Conservation (phyloP, 2,888 invertebrate species). For the Lasius fuliginosus region DNA sequence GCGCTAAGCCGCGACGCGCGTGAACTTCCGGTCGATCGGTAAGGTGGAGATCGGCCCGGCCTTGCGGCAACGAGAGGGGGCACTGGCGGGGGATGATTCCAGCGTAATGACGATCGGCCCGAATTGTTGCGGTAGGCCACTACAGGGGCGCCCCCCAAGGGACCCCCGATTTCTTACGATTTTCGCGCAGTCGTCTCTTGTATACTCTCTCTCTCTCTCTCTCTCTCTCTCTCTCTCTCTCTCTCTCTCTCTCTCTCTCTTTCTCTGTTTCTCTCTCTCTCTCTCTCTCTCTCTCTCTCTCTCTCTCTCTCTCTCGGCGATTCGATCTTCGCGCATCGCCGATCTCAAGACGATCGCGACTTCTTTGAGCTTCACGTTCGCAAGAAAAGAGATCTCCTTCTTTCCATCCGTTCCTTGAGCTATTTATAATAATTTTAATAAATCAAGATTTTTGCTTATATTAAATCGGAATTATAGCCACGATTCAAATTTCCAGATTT, state of each 20-base stretch:
- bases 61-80: constrained; percentile 48
- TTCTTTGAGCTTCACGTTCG: background rate
- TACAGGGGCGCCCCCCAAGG: constrained; percentile 67
- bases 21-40: constrained; percentile 71
- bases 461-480: background rate
- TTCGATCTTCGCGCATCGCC: background rate
- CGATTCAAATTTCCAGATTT: background rate
- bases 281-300: background rate
- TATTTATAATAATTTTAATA: background rate
- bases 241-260: background rate
- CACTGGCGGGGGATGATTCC: constrained; percentile 71
- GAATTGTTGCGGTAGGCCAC: constrained; percentile 74
- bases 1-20: constrained; percentile 54
- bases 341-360: background rate
- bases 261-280: background rate
- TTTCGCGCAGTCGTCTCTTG: background rate
- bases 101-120: constrained; percentile 75
- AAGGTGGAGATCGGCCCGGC: constrained; percentile 69
- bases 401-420: background rate
- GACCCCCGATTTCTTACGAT: constrained; percentile 33
- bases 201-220: background rate
- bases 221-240: background rate
- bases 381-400: background rate
- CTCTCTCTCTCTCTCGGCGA: background rate
- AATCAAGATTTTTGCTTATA: background rate